Conservation (phyloP, 2,888 invertebrate species). For the Arctia plantaginis region DNA sequence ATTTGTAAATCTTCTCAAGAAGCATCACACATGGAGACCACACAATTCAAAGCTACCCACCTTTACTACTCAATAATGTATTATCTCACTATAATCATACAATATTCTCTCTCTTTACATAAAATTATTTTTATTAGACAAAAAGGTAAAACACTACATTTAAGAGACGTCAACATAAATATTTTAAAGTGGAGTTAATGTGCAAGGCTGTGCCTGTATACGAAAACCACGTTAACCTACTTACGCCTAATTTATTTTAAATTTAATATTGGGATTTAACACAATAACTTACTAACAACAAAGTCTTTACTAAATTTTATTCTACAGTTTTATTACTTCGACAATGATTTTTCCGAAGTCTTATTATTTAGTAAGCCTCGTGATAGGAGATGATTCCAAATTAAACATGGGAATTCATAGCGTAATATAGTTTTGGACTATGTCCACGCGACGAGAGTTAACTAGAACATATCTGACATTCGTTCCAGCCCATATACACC, state of each 20-base stretch:
- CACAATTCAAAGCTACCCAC: neutral
- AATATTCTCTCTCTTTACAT: neutral
- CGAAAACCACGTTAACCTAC: conserved; percentile 19
- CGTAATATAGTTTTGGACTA: neutral
- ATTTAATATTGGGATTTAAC: conserved; percentile 9
- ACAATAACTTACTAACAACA: conserved; percentile 9
- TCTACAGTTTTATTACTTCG: neutral
- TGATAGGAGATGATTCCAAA: neutral
- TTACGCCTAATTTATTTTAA: conserved; percentile 21
- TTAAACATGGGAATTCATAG: neutral
- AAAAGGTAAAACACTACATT: neutral
- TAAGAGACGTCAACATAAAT: neutral
- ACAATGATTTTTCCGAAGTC: neutral
- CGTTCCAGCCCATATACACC: no score
- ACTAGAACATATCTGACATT: neutral
- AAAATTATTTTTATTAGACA: neutral
- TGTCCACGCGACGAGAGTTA: neutral
- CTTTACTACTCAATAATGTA: no score
- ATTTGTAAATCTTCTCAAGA: neutral
- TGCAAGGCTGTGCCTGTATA: conserved; percentile 10
- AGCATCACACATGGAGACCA: neutral
- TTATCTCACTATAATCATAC: neutral
- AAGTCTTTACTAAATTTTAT: neutral
- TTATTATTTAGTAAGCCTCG: neutral
- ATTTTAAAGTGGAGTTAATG: conserved; percentile 2